Evolutionary conservation across 2,113 vertebrate species (phyloP), one percentile per base, ranked within the genome.

Genomic region (Sardina pilchardus): DNA sequence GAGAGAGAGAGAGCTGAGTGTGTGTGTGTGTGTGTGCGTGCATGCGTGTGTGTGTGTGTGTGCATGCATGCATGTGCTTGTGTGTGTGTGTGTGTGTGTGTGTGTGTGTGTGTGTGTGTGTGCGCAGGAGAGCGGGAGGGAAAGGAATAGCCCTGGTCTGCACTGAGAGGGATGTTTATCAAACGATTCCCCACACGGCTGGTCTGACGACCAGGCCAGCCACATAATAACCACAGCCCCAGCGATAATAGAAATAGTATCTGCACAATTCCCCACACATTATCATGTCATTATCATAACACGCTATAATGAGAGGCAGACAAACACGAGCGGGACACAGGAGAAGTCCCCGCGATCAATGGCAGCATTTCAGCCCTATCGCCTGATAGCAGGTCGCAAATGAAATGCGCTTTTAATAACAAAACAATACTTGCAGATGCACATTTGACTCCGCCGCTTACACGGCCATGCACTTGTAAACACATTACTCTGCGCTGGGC

Each of bases 141-240:
- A 21, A 4, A 59, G 30, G 30, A 36, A 78, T 34, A 78, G 71
- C 34, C 71, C 30, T 78, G 71, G 71, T 78, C 71, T 78, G 71
- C 21, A 59, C 78, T 53, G 85, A 84, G 44, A 21, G 82, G 71
- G 71, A 78, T 78, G 71, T 78, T 78, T 78, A 78, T 78, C 71
- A 78, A 78, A 36, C 34, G 34, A 16, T 16, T 78, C 10, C 34
- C 71, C 34, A 36, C 71, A 78, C 63, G 63, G 63, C 6, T 30
- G 26, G n/a, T 30, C n/a, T 3, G n/a, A 26, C n/a, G 26, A 71
- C 12, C 71, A 34, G 34, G 34, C 4, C 34, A 30, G 71, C 71
- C 71, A 78, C 71, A 34, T 78, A 26, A 71, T 30, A 78, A 78
- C 71, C 71, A 34, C 71, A 34, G 26, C 10, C 5, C 26, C 71